phyloP scores from a whole-genome alignment of 2,888 invertebrate genomes.

The Anoncus sp. region DNA sequence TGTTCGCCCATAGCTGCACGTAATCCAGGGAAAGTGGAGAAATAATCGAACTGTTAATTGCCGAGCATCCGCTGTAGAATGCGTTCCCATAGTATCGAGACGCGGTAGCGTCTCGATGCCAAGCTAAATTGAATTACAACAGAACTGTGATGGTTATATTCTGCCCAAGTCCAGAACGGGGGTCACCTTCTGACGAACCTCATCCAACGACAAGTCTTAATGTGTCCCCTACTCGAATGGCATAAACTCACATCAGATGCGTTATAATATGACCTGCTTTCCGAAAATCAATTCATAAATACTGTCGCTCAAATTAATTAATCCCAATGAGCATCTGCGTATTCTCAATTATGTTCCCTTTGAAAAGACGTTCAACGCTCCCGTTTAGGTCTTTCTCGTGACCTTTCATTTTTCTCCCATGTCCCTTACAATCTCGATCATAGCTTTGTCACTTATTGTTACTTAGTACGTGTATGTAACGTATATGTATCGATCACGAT shows the following conservation, averaged over 20 bases:
- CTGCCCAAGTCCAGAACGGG: background rate
- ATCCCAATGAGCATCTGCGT: background rate
- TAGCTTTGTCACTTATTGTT: background rate
- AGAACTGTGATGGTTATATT: conserved; percentile 1
- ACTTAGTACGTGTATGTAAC: background rate
- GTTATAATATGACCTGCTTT: background rate
- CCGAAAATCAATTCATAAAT: background rate
- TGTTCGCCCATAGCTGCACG: too few species aligned
- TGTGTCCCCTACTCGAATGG: too few species aligned
- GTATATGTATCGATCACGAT: conserved; percentile 5
- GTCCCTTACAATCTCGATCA: background rate
- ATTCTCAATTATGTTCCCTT: background rate
- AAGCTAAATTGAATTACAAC: conserved; percentile 1
- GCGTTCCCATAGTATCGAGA: too few species aligned
- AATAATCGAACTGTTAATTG: background rate
- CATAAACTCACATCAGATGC: too few species aligned
- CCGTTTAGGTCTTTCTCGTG: background rate
- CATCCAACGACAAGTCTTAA: too few species aligned
- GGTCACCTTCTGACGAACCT: too few species aligned
- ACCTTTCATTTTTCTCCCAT: background rate
- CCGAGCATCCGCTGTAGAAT: background rate
- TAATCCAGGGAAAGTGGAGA: too few species aligned
- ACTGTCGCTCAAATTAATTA: background rate
- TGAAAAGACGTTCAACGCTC: background rate
- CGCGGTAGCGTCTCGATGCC: too few species aligned